Percentiles rank a stretch among this genome's conserved stretches.
These are phyloP conservation scores for Triplophysa bombifrons DNA, from an alignment of 2,797 vertebrate genomes.

Conservation along the genomic window DNA sequence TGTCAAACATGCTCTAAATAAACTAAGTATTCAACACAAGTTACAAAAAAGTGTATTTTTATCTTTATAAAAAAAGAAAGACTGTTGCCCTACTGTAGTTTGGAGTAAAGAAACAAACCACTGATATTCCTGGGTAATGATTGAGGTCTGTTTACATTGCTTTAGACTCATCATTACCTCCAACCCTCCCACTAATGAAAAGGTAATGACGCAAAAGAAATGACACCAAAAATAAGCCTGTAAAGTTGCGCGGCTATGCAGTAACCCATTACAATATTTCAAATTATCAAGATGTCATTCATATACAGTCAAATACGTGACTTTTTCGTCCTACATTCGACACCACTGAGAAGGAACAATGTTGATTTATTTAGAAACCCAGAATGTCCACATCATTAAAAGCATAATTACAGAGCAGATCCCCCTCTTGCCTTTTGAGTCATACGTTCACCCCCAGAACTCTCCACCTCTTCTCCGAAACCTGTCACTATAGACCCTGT, in stretches of 20 bases:
- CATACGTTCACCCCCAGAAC: slow-evolving; percentile 28
- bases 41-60: background rate
- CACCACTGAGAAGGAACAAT: slow-evolving; percentile 6
- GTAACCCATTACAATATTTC: background rate
- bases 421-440: slow-evolving; percentile 37
- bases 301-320: slow-evolving; percentile 21
- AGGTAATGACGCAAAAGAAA: slow-evolving; percentile 20
- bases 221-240: background rate
- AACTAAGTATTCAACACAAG: background rate
- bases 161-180: slow-evolving; percentile 2
- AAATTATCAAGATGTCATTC: slow-evolving; percentile 6
- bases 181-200: slow-evolving; percentile 18
- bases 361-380: slow-evolving; percentile 44
- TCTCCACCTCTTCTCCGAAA: slow-evolving; percentile 24
- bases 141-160: slow-evolving; percentile 8
- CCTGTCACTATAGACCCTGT: background rate
- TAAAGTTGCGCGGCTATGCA: background rate
- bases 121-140: background rate
- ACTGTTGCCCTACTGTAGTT: slow-evolving; percentile 2
- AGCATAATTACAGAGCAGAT: slow-evolving; percentile 42
- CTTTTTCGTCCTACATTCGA: slow-evolving; percentile 18
- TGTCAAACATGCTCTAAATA: background rate
- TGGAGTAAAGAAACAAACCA: background rate
- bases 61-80: background rate
- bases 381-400: slow-evolving; percentile 50